Evolutionary conservation across 2,113 vertebrate genomes (phyloP), one percentile per base, ranked within the genome.

Genomic region (Aegotheles bennettii): DNA sequence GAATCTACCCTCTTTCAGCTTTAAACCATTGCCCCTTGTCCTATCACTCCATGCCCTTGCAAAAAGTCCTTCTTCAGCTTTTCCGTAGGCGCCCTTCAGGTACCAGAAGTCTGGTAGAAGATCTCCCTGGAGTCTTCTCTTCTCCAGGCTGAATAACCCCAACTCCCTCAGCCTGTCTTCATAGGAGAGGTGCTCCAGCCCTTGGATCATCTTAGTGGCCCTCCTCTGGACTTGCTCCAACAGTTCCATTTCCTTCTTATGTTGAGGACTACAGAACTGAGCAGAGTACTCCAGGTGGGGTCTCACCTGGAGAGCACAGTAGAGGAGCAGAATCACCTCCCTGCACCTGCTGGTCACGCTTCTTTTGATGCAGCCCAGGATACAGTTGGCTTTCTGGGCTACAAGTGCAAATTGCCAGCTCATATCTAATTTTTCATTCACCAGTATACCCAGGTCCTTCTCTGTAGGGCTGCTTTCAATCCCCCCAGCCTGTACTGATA

Each of bases 221-320:
- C 33, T 60, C 36, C 21, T 51, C 38, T 53, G 17, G 54, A 60
- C 26, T 17, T 1, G 0, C 9, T 78, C 26, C 21, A n/a, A 38
- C 7, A 61, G 17, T 8, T 53, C 21, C 23, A 7, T 29, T 9
- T n/a, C 33, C 33, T 33, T 69, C 38, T 11, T 47, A 10, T 63
- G 6, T 18, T 45, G 26, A 5, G 8, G 20, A 6, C n/a, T 25
- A 40, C 63, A 81, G n/a, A 57, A n/a, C 28, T 25, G 28, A 42
- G 33, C 0, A 0, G 13, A 38, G n/a, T 13, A 57, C 21, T 57
- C 5, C 16, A 20, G 20, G 10, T 19, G 8, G 7, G 23, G 8
- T 45, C 23, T 71, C 35, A 42, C 2, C 5, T n/a, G n/a, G n/a
- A 64, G 42, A 54, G 16, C 1, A 0, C n/a, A 48, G 20, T 6